phyloP scores from a whole-genome alignment of 2,888 invertebrate species.

The Dryobotodes eremita region DNA sequence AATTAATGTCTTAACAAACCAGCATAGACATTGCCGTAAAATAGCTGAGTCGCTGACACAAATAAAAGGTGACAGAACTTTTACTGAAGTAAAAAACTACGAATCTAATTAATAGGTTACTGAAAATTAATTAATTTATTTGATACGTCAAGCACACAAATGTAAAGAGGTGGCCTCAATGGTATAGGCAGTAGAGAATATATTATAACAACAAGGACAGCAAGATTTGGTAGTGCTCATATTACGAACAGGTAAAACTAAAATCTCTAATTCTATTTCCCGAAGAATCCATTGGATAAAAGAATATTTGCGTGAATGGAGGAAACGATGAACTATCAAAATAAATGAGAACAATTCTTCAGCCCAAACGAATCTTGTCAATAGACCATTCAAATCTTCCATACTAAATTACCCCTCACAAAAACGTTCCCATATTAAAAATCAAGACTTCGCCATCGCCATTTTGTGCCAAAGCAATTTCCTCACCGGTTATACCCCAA shows the following conservation, averaged over 20 bases:
- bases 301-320: background rate
- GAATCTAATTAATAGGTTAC: background rate
- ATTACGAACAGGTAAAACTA: too few relatives aligned
- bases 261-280: background rate
- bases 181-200: background rate
- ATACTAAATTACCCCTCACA: background rate
- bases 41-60: background rate
- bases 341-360: background rate
- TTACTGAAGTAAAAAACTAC: background rate
- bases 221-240: too few relatives aligned
- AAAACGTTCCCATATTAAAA: conserved; percentile 41
- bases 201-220: background rate
- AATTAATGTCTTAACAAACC: background rate
- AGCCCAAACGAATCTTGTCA: background rate
- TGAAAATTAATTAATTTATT: background rate
- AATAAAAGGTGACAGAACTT: background rate
- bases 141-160: background rate
- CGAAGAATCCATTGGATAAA: background rate
- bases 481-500: conserved; percentile 54
- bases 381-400: conserved; percentile 11
- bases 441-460: conserved; percentile 40
- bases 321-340: background rate
- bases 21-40: background rate
- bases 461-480: conserved; percentile 56
- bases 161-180: background rate